A percentile compares a stretch with the other conserved stretches of the same genome.
phyloP scores from a whole-genome alignment of 2,888 invertebrate genomes.

The Tanytarsus gracilentus region DNA sequence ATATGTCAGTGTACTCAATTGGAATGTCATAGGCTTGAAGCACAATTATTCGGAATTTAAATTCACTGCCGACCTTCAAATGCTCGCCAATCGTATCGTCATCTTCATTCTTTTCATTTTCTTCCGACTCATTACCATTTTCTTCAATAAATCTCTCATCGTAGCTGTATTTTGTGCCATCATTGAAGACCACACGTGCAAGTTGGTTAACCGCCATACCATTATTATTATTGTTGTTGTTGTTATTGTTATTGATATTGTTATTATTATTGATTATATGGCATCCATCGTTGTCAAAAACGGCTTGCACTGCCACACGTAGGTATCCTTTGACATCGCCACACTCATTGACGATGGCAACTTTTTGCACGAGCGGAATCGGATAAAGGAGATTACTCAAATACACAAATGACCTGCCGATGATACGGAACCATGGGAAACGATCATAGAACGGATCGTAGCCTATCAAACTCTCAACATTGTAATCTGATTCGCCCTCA shows the following conservation, averaged over 20 bases:
- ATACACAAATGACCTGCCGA: constrained; percentile 96
- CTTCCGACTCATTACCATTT: constrained; percentile 61
- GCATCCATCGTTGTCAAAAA: constrained; percentile 56
- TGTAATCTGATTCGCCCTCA: constrained; percentile 94
- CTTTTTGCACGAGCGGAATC: constrained; percentile 91
- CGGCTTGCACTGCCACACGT: constrained; percentile 92
- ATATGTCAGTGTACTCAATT: constrained; percentile 96
- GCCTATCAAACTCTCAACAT: constrained; percentile 80
- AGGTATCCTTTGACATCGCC: constrained; percentile 96
- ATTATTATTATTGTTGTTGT: constrained; percentile 68
- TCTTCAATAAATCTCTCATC: constrained; percentile 62
- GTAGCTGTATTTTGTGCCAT: constrained; percentile 53
- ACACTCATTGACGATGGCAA: constrained; percentile 92
- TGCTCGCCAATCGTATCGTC: constrained; percentile 72
- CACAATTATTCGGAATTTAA: constrained; percentile 95
- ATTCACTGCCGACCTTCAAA: constrained; percentile 79
- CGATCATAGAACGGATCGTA: constrained; percentile 99
- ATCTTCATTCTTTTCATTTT: constrained; percentile 77
- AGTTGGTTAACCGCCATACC: constrained; percentile 88
- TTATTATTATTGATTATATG: constrained; percentile 14
- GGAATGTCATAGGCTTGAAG: constrained; percentile 92
- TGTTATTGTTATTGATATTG: constrained; percentile 19
- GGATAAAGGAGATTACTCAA: constrained; percentile 95
- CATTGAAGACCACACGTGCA: constrained; percentile 86
- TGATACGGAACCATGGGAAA: constrained; percentile 99